Evolutionary conservation across 1,140 invertebrate genomes (phyloP), one percentile per base, ranked within the genome.

Genomic region (Neotoxoptera formosana): DNA sequence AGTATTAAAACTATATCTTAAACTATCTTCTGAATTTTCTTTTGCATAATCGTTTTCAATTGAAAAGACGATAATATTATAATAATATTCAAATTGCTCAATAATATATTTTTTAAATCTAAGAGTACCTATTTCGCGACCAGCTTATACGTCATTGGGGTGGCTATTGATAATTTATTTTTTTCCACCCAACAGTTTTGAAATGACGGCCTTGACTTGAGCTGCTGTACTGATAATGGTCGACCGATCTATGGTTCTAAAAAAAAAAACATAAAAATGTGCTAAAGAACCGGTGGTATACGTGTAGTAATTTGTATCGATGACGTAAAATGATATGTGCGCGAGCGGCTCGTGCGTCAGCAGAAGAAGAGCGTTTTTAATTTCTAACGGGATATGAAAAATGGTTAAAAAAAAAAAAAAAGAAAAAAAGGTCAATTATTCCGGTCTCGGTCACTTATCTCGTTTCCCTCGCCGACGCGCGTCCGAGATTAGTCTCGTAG

Each of bases 391-490:
- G n/a, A 76, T 76, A n/a, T n/a, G 14, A 76, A 76, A 67, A 67
- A 67, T 67, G 60, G 30, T 67, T 67, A n/a, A 67, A 67, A 67
- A 30, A 60, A 67, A 76, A 76, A 76, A n/a, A 67, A 67, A 67
- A 30, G 30, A 67, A 76, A 76, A 76, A 76, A 76, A 17, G 60
- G 60, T 76, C 60, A 76, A 41, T 84, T 88, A 45, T 88, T 88
- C 17, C 45, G 47, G 47, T 88, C 47, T 88, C 30, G 47, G 36
- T 88, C 86, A 88, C 45, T 88, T 88, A 87, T 30, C 45, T n/a
- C 47, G n/a, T 88, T 88, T 88, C 25, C 84, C 86, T n/a, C 14
- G 45, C 8, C 14, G n/a, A n/a, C n/a, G n/a, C n/a, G 6, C 45
- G 25, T 20, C 34, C 48, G 34, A 89, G 34, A 89, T 56, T 53